Base-by-base conservation (phyloP, 2,113 vertebrate species). In the Ascaphus truei region DNA sequence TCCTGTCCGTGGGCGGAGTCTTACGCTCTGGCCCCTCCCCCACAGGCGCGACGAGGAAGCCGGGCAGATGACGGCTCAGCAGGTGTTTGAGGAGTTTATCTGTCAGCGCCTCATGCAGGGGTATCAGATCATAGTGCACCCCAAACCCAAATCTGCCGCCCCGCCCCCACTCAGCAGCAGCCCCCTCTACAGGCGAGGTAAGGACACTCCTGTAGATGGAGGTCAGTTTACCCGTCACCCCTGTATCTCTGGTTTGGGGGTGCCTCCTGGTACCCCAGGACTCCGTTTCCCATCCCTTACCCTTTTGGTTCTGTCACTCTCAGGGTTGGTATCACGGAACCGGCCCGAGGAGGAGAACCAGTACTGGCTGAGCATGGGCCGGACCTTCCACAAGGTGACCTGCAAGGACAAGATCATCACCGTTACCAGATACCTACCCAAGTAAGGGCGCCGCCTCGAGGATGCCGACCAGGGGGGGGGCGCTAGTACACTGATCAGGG, bases 21-120 rank as follows among this genome's bases (percentile, higher is more conserved):
- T n/a, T n/a, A n/a, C n/a, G n/a, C n/a, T n/a, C n/a, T n/a, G n/a
- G n/a, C n/a, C n/a, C 3, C 33, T 12, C 72, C 72, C 75, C 68
- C 61, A 16, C 77, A 98, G 97, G 81, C 92, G 97, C 29, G 97
- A 99, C 5, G 97, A 99, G 45, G 97, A 98, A 16, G 89, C 82
- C 4, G 85, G 93, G 5, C 91, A 91, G 77, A 96, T 98, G 93
- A 94, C 85, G 0, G 96, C 96, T 0, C 92, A 93, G 48, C 96
- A 96, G 73, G 97, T 99, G 41, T 99, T 98, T 79, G 97, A 99
- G 75, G 96, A 99, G 81, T 98, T 99, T 34, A 94, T 99, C 72
- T 98, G 96, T 71, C 97, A 99, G 83, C 89, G 97, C 4, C 88
- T 99, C 75, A 99, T 99, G 97, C 97, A 99, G 78, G 97, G 97